A percentile compares a stretch with the other conserved stretches of the same genome.
Evolutionary conservation across 2,797 vertebrate species (phyloP).

Genomic region (Buceros bicornis): DNA sequence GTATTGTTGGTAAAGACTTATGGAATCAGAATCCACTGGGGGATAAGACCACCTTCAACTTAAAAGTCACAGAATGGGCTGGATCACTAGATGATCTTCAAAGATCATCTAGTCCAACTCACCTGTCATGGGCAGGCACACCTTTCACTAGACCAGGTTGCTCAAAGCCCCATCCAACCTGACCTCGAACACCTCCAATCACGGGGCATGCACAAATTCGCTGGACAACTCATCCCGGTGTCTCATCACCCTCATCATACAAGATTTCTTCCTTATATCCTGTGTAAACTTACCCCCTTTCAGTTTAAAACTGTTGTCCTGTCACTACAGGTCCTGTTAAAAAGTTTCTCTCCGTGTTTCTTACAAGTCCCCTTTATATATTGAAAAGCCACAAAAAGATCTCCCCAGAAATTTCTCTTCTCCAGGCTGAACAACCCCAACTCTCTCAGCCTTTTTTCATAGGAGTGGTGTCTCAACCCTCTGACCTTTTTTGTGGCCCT

Average conservation of each 20-base stretch:
- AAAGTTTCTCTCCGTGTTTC: neutral
- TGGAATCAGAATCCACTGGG: neutral
- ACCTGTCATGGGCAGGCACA: neutral
- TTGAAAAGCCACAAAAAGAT: neutral
- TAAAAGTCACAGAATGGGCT: neutral
- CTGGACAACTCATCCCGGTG: neutral
- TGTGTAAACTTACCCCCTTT: neutral
- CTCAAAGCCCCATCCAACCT: neutral
- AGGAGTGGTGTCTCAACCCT: neutral
- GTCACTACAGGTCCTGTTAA: neutral
- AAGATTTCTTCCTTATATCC: neutral
- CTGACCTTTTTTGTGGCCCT: neutral
- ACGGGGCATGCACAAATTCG: neutral
- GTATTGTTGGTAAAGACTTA: neutral
- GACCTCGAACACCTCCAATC: neutral
- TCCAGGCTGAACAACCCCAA: neutral
- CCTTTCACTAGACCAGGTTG: neutral
- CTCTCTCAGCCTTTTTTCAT: neutral
- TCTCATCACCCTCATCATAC: neutral
- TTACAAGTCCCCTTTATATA: neutral
- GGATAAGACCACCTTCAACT: neutral
- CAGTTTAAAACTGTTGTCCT: neutral
- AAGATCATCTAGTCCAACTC: neutral
- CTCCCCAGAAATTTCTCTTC: neutral
- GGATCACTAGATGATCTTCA: neutral